These are phyloP conservation scores for Ariopsis seemanni DNA, from an alignment of 2,113 vertebrate species.

Conservation along the genomic window DNA sequence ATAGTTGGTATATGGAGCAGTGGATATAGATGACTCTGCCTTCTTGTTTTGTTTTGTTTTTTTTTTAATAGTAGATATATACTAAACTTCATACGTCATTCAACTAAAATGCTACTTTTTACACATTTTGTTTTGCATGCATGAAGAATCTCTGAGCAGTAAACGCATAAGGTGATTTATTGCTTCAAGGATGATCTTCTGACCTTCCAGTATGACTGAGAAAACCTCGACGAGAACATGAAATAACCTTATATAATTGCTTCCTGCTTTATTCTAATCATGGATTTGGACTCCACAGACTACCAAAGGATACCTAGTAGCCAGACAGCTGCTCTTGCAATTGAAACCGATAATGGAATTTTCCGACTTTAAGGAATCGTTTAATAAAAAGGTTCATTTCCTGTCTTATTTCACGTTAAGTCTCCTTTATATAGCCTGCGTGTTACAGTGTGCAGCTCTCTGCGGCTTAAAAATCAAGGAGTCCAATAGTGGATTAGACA, in stretches of 20 bases:
- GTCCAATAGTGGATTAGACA: not conserved
- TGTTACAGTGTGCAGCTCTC: not conserved
- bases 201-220: slow-evolving; percentile 7
- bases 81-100: slow-evolving; percentile 23
- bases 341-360: slow-evolving; percentile 11
- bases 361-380: slow-evolving; percentile 15
- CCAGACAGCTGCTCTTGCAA: not conserved
- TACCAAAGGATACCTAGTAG: slow-evolving; percentile 10
- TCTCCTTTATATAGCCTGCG: not conserved
- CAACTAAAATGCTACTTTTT: not conserved
- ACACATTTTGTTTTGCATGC: not conserved
- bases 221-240: not conserved
- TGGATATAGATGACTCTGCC: too few species aligned
- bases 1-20: too few species aligned
- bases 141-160: not conserved
- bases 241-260: slow-evolving; percentile 11
- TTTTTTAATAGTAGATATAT: not conserved
- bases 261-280: slow-evolving; percentile 15
- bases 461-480: not conserved
- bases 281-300: not conserved
- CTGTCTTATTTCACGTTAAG: not conserved
- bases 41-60: too few species aligned
- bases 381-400: not conserved
- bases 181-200: not conserved
- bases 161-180: not conserved